phyloP scores from a whole-genome alignment of 2,113 vertebrate species.

The Phylloscopus whistleri region DNA sequence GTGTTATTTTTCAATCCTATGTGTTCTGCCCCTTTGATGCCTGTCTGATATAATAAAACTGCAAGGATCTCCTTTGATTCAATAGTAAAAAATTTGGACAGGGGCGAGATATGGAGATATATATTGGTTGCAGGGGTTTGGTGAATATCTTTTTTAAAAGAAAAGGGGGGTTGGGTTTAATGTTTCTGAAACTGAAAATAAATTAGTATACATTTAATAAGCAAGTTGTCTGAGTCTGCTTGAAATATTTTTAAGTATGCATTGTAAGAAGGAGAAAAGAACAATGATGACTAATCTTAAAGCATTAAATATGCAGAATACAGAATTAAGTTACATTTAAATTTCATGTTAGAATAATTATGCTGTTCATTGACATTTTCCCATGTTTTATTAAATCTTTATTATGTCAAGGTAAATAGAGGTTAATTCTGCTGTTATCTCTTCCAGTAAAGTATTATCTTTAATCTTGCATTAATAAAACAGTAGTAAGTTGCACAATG shows the following conservation, averaged over 20 bases:
- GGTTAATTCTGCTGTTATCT: constrained; percentile 76
- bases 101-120: background rate
- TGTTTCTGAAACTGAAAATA: constrained; percentile 59
- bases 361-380: constrained; percentile 71
- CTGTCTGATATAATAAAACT: constrained; percentile 76
- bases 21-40: constrained; percentile 75
- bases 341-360: constrained; percentile 81
- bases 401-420: constrained; percentile 82
- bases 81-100: constrained; percentile 68
- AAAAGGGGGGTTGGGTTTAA: background rate
- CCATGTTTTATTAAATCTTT: constrained; percentile 80
- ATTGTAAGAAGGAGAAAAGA: constrained; percentile 61
- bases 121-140: background rate
- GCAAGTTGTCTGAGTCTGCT: constrained; percentile 33
- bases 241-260: constrained; percentile 67
- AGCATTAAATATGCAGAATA: constrained; percentile 74
- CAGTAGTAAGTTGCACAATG: constrained; percentile 73
- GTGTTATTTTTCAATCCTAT: constrained; percentile 77
- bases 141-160: background rate
- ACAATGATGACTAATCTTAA: constrained; percentile 76
- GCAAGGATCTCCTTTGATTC: constrained; percentile 69
- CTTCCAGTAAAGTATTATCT: constrained; percentile 75
- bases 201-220: constrained; percentile 66
- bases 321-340: constrained; percentile 77
- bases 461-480: constrained; percentile 82